phyloP scores from a whole-genome alignment of 2,797 vertebrate species.

The Gallirallus australis region DNA sequence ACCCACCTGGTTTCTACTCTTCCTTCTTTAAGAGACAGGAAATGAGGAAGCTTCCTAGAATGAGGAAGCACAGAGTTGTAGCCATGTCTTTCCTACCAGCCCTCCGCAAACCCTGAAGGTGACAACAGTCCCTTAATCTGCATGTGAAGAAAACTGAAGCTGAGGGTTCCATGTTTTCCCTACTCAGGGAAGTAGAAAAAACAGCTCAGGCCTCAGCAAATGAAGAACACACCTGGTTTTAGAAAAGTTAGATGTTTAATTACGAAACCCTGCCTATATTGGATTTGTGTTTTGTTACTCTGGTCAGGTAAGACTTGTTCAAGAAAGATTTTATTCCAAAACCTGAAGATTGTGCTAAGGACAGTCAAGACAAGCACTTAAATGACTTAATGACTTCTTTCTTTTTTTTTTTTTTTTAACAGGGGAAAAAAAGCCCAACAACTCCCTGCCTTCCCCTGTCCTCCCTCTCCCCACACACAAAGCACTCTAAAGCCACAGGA shows the following conservation, averaged over 20 bases:
- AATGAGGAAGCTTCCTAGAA: background rate
- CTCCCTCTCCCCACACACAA: background rate
- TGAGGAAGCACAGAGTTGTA: background rate
- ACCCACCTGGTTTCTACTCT: background rate
- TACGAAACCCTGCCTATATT: background rate
- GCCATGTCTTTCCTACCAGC: background rate
- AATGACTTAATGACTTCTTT: background rate
- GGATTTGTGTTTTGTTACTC: background rate
- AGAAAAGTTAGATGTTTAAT: background rate
- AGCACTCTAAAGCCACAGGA: constrained; percentile 31
- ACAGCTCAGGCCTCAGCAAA: background rate
- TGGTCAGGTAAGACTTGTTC: background rate
- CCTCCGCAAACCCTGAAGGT: background rate
- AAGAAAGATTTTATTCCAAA: background rate
- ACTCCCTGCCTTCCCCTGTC: background rate
- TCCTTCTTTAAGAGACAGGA: background rate
- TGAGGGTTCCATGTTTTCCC: background rate
- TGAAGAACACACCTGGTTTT: background rate
- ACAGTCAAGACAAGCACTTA: background rate
- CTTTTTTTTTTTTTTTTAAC: background rate
- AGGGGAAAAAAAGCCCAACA: background rate
- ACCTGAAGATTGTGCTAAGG: background rate
- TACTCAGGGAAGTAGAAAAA: background rate
- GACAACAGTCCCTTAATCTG: background rate
- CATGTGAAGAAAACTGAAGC: background rate